phyloP scores from a whole-genome alignment of 2,113 vertebrate genomes.

The Litocranius walleri region DNA sequence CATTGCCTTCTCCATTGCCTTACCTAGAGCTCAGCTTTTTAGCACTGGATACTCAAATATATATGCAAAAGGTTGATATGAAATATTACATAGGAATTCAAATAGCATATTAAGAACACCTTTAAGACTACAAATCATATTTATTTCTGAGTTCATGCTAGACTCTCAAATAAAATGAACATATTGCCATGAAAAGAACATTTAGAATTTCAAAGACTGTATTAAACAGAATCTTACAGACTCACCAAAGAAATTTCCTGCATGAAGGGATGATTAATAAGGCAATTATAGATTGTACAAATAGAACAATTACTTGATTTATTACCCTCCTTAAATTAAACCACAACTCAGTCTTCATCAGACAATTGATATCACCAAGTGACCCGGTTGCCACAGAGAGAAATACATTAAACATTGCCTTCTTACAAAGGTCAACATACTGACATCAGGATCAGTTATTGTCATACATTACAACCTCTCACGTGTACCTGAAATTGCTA shows the following conservation, averaged over 20 bases:
- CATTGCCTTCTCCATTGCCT: neutral
- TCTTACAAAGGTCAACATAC: neutral
- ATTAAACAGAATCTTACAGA: neutral
- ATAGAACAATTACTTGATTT: neutral
- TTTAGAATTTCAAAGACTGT: constrained; percentile 9
- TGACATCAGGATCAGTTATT: neutral
- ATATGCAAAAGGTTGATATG: neutral
- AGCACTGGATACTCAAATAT: neutral
- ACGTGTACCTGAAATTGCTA: neutral
- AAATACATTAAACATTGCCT: neutral
- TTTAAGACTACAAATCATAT: constrained; percentile 26
- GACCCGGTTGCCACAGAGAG: neutral
- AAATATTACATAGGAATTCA: neutral
- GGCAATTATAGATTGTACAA: neutral
- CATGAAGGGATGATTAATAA: neutral
- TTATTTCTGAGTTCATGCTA: neutral
- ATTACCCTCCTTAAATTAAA: constrained; percentile 28
- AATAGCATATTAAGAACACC: neutral
- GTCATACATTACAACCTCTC: neutral
- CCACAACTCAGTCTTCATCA: neutral
- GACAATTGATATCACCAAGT: neutral
- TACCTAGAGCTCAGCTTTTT: neutral
- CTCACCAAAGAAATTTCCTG: neutral
- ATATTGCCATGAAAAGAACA: neutral
- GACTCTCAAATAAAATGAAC: neutral